Base-by-base conservation (phyloP, 2,797 vertebrate species). In the Dermochelys coriacea region DNA sequence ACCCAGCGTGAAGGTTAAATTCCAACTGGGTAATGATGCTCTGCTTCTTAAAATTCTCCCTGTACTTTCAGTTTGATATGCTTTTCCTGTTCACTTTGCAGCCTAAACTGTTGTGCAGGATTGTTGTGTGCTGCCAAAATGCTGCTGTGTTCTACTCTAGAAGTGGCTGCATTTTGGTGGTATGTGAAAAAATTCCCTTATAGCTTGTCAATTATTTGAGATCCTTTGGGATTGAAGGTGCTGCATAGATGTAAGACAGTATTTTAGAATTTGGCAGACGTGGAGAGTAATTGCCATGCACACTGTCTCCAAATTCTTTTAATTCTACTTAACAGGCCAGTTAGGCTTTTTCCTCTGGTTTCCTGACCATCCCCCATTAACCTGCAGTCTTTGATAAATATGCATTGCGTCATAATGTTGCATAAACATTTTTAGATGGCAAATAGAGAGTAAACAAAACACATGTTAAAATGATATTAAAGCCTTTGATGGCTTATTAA, bases 381-480 rank as follows among this genome's bases (percentile, higher is more conserved):
- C 92, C 93, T 96, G 93, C 91, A 90, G 91, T 83, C 94, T 96
- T 95, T 90, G 93, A 96, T 93, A 94, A 93, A 94, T 87, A 91
- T 82, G 78, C 93, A 64, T 85, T 85, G 85, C 85, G 71, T 95
- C 79, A 92, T 95, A 95, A 92, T 95, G 85, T 96, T 97, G 97
- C 96, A 95, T 96, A 96, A 95, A 95, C 94, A 97, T 96, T 93
- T 96, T 96, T 94, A 96, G 96, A 93, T 86, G 88, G 93, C 90
- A 93, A 90, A 87, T 89, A 91, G 90, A 84, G 91, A 96, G 93
- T 96, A 97, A 96, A 95, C 87, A 83, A 95, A 95, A 89, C 86
- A 64, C 18, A 93, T 88, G 89, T 50, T 90, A 96, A 94, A 93
- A 88, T 27, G 1, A 95, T 93, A 93, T 90, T 93, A 93, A 96